Conservation (phyloP, 2,888 invertebrate genomes). For the Plebejus argus region DNA sequence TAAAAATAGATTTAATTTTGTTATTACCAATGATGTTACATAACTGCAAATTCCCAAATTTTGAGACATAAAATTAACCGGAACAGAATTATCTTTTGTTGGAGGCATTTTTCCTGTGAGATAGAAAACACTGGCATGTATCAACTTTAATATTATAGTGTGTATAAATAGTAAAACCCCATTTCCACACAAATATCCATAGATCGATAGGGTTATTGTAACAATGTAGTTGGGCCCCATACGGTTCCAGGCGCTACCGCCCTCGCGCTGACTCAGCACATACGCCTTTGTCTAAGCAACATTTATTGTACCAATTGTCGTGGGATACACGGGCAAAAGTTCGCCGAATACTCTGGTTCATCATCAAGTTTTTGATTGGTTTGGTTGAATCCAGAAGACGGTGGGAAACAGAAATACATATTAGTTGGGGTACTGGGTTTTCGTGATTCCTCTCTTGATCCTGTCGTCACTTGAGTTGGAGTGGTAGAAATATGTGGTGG, state of each 20-base stretch:
- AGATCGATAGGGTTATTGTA: slow-evolving; percentile 8
- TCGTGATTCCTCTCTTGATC: too few species aligned
- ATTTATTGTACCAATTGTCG: slow-evolving; percentile 40
- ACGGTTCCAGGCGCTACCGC: slow-evolving; percentile 56
- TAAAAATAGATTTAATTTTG: too few species aligned
- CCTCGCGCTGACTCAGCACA: slow-evolving; percentile 61
- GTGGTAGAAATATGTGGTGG: too few species aligned
- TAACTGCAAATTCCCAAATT: too few species aligned
- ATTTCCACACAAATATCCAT: neutral
- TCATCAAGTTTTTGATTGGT: neutral
- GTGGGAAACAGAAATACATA: neutral
- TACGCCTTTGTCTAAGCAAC: slow-evolving; percentile 46
- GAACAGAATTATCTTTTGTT: too few species aligned
- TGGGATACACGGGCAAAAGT: slow-evolving; percentile 34
- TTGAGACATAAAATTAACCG: too few species aligned
- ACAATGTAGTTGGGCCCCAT: slow-evolving; percentile 50
- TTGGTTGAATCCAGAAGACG: neutral
- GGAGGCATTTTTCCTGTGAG: too few species aligned
- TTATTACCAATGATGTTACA: too few species aligned
- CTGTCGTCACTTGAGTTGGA: too few species aligned
- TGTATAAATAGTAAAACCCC: neutral
- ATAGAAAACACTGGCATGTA: too few species aligned
- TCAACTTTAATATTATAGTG: neutral
- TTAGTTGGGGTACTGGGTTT: too few species aligned
- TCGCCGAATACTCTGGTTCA: neutral